Base-by-base conservation (phyloP, 2,888 invertebrate genomes). In the Trichogramma evanescens region DNA sequence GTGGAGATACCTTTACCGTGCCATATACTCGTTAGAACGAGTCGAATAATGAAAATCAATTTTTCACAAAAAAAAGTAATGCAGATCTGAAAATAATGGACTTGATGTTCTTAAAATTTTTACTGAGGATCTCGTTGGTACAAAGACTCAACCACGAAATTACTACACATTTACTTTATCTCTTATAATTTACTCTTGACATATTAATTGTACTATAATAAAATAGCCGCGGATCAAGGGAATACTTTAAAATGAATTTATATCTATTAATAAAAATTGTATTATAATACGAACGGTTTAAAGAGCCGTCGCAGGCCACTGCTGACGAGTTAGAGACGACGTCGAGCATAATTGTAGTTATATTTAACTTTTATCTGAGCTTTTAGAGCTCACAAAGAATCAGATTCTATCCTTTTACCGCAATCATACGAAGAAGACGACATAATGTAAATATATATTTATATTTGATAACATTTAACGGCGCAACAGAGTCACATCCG, bases 141-240 rank as follows among this genome's bases (percentile, higher is more conserved):
- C 26, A 10, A 13, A 48, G 10, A 7, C 8, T 48, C 58, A 54
- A 45, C 53, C 52, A 50, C 51, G 55, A 54, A 61, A 62, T 48
- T 46, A 65, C 62, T 66, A 62, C 67, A 64, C 65, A 63, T 58
- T 61, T 50, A 66, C 59, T 66, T 57, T 56, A 65, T 58, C 59
- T 54, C 26, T 26, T 26, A 26, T 2, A 26, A 26, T 13, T 13
- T 13, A 13, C 13, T 2, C 13, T 13, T 13, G 13, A 13, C 13
- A 58, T 58, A 58, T 53, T 50, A 56, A 51, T 63, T 55, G 46
- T 54, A 43, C 50, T 50, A 56, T 45, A 26, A 63, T 62, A 61
- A n/a, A 48, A 10, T 13, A 10, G 26, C 57, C 59, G 61, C 59
- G 62, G 48, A 59, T 62, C 57, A 64, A 59, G 64, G 63, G 62